phyloP scores from a whole-genome alignment of 1,140 invertebrate species.

The Drosophila ogumai region DNA sequence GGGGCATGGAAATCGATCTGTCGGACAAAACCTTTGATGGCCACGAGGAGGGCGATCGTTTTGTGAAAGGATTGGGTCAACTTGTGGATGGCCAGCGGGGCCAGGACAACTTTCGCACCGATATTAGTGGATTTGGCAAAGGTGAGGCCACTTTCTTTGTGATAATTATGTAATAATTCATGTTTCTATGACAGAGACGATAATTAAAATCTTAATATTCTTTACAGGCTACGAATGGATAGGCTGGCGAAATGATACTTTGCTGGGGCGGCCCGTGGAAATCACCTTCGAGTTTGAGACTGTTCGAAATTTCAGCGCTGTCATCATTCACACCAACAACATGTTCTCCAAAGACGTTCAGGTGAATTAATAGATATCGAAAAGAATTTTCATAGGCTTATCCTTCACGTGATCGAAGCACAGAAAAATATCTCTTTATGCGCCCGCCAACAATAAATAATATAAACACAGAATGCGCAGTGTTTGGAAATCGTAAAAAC shows the following conservation, averaged over 20 bases:
- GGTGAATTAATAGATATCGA: constrained; percentile 83
- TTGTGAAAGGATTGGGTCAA: constrained; percentile 94
- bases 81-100: constrained; percentile 95
- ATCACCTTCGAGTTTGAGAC: constrained; percentile 92
- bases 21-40: constrained; percentile 97
- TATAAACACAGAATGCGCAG: constrained; percentile 55
- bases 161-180: neutral
- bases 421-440: constrained; percentile 25
- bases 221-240: constrained; percentile 92
- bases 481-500: constrained; percentile 72
- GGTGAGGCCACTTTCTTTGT: constrained; percentile 85
- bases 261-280: constrained; percentile 87
- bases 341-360: constrained; percentile 89
- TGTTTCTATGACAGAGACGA: neutral
- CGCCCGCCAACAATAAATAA: constrained; percentile 39
- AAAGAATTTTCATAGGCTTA: neutral
- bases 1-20: constrained; percentile 93
- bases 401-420: neutral
- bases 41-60: constrained; percentile 89
- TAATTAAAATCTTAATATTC: neutral
- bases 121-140: constrained; percentile 89
- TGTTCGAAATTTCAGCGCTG: constrained; percentile 90
- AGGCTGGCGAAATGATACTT: constrained; percentile 92
- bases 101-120: constrained; percentile 92
- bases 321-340: constrained; percentile 91